Conservation (phyloP, 2,797 vertebrate species). For the Holocentrus rufus region DNA sequence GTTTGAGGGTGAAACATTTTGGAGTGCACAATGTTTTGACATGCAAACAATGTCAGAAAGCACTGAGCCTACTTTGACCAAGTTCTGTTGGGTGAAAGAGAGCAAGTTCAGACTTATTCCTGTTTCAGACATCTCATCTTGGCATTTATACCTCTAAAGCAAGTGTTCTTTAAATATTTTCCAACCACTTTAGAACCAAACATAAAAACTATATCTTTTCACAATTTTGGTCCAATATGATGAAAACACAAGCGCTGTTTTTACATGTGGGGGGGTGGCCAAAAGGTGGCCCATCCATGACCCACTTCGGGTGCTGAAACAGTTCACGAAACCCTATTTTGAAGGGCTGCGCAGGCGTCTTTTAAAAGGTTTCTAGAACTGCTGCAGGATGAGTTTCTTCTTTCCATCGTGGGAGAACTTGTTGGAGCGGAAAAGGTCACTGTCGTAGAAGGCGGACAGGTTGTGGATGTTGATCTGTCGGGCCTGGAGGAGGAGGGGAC, state of each 20-base stretch:
- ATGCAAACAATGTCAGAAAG: too few species aligned
- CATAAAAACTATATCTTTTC: too few species aligned
- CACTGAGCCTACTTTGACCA: too few species aligned
- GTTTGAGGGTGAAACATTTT: too few species aligned
- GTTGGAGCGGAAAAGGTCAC: constrained; percentile 90
- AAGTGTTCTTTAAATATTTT: too few species aligned
- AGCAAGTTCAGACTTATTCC: too few species aligned
- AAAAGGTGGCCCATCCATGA: not conserved
- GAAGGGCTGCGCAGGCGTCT: not conserved
- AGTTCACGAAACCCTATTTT: constrained; percentile 9
- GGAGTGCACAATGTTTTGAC: too few species aligned
- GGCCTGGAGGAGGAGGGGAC: constrained; percentile 78
- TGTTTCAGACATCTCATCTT: too few species aligned
- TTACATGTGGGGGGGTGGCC: too few species aligned
- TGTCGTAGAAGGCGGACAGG: constrained; percentile 92
- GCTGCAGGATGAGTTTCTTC: constrained; percentile 93
- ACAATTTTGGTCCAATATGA: not conserved
- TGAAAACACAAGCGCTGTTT: not conserved
- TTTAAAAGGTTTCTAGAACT: constrained; percentile 81
- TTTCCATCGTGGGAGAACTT: constrained; percentile 90
- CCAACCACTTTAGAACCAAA: too few species aligned
- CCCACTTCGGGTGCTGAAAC: not conserved
- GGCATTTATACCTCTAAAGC: too few species aligned
- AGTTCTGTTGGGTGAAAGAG: too few species aligned
- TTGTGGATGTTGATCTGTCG: constrained; percentile 97